These are phyloP conservation scores for Alosa alosa DNA, from an alignment of 2,113 vertebrate genomes.

Conservation along the genomic window DNA sequence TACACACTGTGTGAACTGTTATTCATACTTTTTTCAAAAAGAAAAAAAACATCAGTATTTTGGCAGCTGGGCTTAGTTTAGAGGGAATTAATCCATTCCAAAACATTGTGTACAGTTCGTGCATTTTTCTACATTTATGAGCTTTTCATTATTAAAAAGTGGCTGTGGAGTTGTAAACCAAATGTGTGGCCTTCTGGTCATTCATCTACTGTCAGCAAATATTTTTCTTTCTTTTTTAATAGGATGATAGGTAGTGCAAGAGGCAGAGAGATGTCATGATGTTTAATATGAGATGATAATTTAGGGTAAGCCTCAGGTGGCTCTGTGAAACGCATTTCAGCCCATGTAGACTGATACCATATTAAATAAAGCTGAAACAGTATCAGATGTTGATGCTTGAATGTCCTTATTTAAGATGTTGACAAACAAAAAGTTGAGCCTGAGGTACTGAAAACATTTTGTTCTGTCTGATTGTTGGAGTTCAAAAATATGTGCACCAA, in stretches of 20 bases:
- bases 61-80: background rate
- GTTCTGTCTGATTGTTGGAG: background rate
- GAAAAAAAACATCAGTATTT: background rate
- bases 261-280: background rate
- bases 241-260: background rate
- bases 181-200: background rate
- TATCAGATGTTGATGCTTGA: background rate
- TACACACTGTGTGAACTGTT: background rate
- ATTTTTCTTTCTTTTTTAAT: background rate
- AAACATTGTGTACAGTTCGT: background rate
- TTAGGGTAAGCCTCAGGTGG: background rate
- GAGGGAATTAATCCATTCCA: background rate
- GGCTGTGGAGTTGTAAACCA: background rate
- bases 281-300: background rate
- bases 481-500: background rate
- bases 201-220: background rate
- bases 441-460: background rate
- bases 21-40: background rate
- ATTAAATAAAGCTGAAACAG: background rate
- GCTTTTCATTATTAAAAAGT: conserved; percentile 7
- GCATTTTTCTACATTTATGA: background rate
- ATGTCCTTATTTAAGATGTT: background rate
- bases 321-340: background rate
- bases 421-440: background rate
- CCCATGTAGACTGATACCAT: background rate